Percentiles rank a stretch among this genome's conserved stretches.
Evolutionary conservation across 92 coral and sea anemone genomes (phyloP).

Genomic region (Umimayanthus kanabou): DNA sequence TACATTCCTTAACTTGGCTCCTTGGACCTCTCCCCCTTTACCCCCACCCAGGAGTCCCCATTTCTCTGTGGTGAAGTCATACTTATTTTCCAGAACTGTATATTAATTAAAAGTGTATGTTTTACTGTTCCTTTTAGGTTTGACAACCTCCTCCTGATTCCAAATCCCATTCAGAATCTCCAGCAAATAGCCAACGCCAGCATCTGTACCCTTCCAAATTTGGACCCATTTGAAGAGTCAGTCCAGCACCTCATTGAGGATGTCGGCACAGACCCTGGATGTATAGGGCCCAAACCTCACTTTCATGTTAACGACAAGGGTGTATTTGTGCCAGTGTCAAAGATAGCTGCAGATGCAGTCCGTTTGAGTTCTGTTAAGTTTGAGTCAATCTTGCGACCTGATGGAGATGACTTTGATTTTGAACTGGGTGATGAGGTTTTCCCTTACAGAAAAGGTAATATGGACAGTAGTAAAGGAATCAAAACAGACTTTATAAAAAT

Average conservation of each 20-base stretch:
- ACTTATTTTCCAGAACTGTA: no score
- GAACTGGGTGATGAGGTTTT: conserved; percentile 53
- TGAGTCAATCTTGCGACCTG: conserved; percentile 56
- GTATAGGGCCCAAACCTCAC: conserved; percentile 57
- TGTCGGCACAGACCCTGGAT: conserved; percentile 57
- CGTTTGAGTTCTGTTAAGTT: conserved; percentile 53
- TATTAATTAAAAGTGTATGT: neutral
- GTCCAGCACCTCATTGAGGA: conserved; percentile 59
- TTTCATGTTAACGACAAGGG: conserved; percentile 48
- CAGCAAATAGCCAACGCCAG: conserved; percentile 53
- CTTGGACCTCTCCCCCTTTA: no score
- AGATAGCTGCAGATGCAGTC: conserved; percentile 42
- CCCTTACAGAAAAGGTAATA: conserved; percentile 47
- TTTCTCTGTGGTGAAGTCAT: no score
- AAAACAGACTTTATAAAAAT: conserved; percentile 62
- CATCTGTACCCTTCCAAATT: conserved; percentile 63
- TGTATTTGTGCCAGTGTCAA: conserved; percentile 40
- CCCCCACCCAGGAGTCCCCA: no score
- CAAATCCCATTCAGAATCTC: conserved; percentile 56
- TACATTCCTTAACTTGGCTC: no score
- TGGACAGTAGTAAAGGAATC: conserved; percentile 35
- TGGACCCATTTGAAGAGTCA: conserved; percentile 71
- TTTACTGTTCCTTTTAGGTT: conserved; percentile 37
- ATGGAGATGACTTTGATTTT: conserved; percentile 60
- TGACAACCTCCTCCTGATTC: conserved; percentile 58